Evolutionary conservation across 2,888 invertebrate genomes (phyloP).

Genomic region (Lithophane socia): DNA sequence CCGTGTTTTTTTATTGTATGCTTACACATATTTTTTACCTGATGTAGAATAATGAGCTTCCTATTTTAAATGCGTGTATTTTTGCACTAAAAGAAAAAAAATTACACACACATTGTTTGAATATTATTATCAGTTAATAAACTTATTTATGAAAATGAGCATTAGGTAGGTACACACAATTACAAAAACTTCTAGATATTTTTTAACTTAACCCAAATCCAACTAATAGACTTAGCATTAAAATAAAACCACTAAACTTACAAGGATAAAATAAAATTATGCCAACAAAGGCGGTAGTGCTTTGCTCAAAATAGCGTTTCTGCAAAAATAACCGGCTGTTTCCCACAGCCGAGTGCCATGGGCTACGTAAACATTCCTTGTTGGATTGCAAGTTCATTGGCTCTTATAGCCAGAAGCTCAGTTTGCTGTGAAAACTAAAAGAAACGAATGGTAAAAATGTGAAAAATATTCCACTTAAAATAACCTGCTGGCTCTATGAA

Average conservation of each 20-base stretch:
- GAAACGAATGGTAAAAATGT: background rate
- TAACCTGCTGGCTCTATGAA: background rate
- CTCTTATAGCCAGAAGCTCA: constrained; percentile 49
- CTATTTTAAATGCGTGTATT: background rate
- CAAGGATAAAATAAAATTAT: constrained; percentile 51
- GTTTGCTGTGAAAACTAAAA: constrained; percentile 28
- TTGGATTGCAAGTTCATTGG: constrained; percentile 73
- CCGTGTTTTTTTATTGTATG: background rate
- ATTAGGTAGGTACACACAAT: background rate
- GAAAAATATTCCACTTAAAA: background rate
- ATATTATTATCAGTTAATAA: background rate
- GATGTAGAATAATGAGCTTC: too few relatives aligned
- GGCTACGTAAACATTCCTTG: constrained; percentile 72
- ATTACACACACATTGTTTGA: background rate
- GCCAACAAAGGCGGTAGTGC: constrained; percentile 39
- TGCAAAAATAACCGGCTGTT: constrained; percentile 71
- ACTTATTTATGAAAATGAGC: background rate
- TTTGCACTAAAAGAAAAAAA: background rate
- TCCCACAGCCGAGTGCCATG: constrained; percentile 66
- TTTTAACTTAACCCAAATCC: background rate
- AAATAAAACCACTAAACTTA: constrained; percentile 19
- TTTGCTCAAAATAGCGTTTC: constrained; percentile 60
- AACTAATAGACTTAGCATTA: background rate
- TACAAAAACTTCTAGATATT: background rate
- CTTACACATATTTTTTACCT: background rate